Base-by-base conservation (phyloP, 2,888 invertebrate species). In the Tetheella fluctuosa region DNA sequence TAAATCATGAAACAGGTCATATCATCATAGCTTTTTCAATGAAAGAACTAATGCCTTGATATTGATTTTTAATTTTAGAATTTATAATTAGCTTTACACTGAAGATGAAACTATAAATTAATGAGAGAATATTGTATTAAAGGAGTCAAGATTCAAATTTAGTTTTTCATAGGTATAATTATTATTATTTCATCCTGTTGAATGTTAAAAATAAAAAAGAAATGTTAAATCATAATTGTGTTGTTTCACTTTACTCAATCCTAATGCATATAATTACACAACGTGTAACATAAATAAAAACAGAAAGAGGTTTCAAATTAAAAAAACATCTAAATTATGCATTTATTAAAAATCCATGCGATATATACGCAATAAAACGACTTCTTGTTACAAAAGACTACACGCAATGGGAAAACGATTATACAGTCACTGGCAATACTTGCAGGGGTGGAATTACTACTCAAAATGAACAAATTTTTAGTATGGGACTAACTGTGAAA, bases 121-220 rank as follows among this genome's bases (percentile, higher is more conserved):
- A 52, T 34, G 17, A 53, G 20, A 58, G 30, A 34, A 59, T 37
- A 59, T 34, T 54, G 37, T 53, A 39, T 39, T 59, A 55, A 13
- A 13, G 28, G 17, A 54, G 34, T 34, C 55, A 55, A 37, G 55
- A 55, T 55, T 71, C 65, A 67, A 74, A 76, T 64, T 70, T 67
- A 70, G 74, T 76, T 80, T 71, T 71, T 65, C 63, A 71, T 70
- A 71, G 68, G 68, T 68, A 48, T 48, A 74, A 74, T 70, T 76
- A 74, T 71, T 73, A 77, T 76, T 76, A 77, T 76, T 75, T 74
- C 76, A 74, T 58, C 54, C 67, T 68, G 71, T 72, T 72, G 54
- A 70, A 71, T 71, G 71, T 71, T 73, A 69, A 62, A 67, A 64
- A 73, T 68, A 70, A 77, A 80, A 77, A 68, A 39, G 58, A 71